These are phyloP conservation scores for Pangasius larnaudii DNA, from an alignment of 2,797 vertebrate genomes.

Conservation along the genomic window DNA sequence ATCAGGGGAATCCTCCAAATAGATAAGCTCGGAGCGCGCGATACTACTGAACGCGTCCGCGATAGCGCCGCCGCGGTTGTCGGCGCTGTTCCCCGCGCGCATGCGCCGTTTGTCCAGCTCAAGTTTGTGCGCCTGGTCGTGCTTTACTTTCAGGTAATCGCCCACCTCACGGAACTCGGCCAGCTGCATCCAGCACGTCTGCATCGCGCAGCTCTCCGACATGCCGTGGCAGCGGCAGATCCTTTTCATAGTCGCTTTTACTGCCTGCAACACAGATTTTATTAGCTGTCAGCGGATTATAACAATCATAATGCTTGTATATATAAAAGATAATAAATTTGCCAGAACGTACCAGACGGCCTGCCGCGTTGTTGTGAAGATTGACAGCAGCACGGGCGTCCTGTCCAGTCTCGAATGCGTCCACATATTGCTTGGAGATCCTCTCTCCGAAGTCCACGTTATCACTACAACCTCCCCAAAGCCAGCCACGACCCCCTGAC, in stretches of 20 bases:
- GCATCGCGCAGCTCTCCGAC: constrained; percentile 94
- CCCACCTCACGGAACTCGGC: constrained; percentile 91
- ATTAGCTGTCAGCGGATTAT: not conserved
- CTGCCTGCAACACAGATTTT: constrained; percentile 75
- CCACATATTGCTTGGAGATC: constrained; percentile 94
- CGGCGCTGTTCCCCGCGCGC: constrained; percentile 88
- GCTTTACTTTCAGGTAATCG: constrained; percentile 89
- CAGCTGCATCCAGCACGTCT: constrained; percentile 96
- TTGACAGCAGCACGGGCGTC: constrained; percentile 93
- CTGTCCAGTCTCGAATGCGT: constrained; percentile 90
- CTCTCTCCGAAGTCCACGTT: constrained; percentile 93
- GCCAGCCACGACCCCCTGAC: constrained; percentile 92
- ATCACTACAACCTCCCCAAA: constrained; percentile 98
- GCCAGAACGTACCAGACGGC: constrained; percentile 82
- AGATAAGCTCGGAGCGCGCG: constrained; percentile 83
- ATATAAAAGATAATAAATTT: not conserved
- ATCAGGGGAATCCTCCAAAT: constrained; percentile 92
- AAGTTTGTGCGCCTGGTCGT: constrained; percentile 87
- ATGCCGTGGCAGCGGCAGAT: constrained; percentile 96
- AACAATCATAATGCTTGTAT: not conserved
- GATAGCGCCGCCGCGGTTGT: constrained; percentile 80
- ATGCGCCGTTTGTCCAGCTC: constrained; percentile 88
- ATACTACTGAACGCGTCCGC: constrained; percentile 79
- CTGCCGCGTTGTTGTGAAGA: constrained; percentile 94
- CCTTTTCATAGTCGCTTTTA: constrained; percentile 89